These are phyloP conservation scores for Gallirallus australis DNA, from an alignment of 2,797 vertebrate genomes.

Conservation along the genomic window DNA sequence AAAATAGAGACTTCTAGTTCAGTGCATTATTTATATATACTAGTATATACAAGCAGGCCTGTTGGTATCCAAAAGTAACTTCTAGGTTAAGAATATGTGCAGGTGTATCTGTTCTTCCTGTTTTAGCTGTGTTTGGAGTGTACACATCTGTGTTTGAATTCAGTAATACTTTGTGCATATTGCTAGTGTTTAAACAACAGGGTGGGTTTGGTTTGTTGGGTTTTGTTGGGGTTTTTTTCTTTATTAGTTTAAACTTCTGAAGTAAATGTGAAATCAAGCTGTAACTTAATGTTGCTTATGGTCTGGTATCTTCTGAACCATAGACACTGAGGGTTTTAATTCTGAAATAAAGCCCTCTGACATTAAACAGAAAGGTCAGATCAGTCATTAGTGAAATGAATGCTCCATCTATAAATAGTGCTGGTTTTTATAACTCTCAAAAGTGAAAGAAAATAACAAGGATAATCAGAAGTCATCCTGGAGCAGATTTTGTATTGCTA, in stretches of 20 bases:
- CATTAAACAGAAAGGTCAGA: conserved; percentile 74
- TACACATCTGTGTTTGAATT: accelerated
- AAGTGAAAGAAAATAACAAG: conserved; percentile 22
- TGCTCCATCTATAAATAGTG: conserved; percentile 59
- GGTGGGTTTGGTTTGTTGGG: no score
- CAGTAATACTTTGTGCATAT: background rate
- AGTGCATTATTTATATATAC: background rate
- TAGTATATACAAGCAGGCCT: background rate
- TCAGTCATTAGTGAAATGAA: conserved; percentile 49
- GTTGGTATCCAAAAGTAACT: background rate
- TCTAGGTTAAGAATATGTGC: background rate
- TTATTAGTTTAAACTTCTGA: background rate
- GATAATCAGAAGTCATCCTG: conserved; percentile 22
- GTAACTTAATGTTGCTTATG: background rate
- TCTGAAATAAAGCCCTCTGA: conserved; percentile 57
- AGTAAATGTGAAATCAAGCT: background rate
- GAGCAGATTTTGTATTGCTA: background rate
- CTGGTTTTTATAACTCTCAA: background rate
- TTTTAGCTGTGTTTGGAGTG: background rate
- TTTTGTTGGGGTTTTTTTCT: background rate
- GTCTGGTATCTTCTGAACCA: background rate
- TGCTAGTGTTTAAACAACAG: background rate
- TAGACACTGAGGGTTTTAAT: background rate
- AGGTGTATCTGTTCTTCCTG: background rate
- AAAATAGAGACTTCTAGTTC: background rate